phyloP scores from a whole-genome alignment of 2,113 vertebrate genomes.

The Corydoras sp. region DNA sequence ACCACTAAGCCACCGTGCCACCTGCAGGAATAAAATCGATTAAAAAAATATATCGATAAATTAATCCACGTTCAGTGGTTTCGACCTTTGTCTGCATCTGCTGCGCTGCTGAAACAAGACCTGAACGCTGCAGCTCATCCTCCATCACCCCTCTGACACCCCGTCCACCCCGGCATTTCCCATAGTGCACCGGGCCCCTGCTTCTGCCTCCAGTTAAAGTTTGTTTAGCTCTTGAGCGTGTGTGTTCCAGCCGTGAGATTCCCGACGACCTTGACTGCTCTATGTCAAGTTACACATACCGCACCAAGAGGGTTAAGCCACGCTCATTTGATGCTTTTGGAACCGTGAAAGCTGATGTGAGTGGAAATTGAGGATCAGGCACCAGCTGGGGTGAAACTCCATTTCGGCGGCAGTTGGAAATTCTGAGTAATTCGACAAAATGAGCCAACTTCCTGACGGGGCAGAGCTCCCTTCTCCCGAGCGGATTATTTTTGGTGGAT shows the following conservation, averaged over 20 bases:
- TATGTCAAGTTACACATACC: constrained; percentile 34
- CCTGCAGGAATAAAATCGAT: too few relatives aligned
- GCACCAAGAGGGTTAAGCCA: constrained; percentile 14
- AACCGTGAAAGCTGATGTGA: constrained; percentile 16
- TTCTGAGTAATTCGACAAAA: constrained; percentile 26
- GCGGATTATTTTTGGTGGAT: constrained; percentile 25
- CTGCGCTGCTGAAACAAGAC: constrained; percentile 21
- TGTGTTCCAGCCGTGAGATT: constrained; percentile 29
- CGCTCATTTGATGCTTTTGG: constrained; percentile 3
- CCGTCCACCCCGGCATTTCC: constrained; percentile 57
- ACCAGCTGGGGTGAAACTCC: constrained; percentile 21
- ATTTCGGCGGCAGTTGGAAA: constrained; percentile 38
- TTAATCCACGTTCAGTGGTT: not conserved
- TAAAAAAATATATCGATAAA: too few relatives aligned
- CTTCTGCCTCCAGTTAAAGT: constrained; percentile 46
- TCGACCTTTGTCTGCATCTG: not conserved
- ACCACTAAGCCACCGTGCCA: too few relatives aligned
- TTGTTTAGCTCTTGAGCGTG: constrained; percentile 36
- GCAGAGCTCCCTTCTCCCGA: not conserved
- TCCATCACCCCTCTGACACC: constrained; percentile 55
- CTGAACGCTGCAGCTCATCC: constrained; percentile 55
- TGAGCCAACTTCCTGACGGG: constrained; percentile 36
- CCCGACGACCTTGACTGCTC: constrained; percentile 33
- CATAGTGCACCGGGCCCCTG: constrained; percentile 44
- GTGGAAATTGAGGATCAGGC: constrained; percentile 36